Evolutionary conservation across 2,113 vertebrate genomes (phyloP).

Genomic region (Pseudorectes ferrugineus): DNA sequence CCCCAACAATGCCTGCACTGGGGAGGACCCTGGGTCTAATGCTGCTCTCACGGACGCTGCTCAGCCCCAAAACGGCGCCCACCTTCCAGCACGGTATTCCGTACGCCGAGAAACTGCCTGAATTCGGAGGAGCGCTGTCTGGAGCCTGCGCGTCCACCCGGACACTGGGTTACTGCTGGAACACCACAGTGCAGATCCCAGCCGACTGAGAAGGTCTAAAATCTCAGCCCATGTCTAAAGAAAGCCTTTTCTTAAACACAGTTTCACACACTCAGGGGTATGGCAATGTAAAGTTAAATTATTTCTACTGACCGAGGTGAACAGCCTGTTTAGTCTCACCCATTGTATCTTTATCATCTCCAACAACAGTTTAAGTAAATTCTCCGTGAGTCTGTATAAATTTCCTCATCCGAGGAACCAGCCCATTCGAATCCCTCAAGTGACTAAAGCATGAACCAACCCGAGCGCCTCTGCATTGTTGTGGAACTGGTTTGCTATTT

Average conservation of each 20-base stretch:
- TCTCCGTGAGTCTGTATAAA: neutral
- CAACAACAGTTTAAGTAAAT: constrained; percentile 9
- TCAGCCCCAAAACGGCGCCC: neutral
- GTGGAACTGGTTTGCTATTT: neutral
- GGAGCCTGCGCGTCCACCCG: neutral
- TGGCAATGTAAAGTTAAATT: constrained; percentile 37
- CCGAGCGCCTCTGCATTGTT: neutral
- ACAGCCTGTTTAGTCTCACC: neutral
- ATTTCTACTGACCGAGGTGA: constrained; percentile 22
- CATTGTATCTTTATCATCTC: constrained; percentile 11
- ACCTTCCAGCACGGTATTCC: neutral
- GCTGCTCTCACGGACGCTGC: neutral
- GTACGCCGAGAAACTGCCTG: neutral
- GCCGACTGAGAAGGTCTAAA: neutral
- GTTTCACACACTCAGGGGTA: neutral
- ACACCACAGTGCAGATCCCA: neutral
- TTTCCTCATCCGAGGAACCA: constrained; percentile 16
- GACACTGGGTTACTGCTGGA: neutral
- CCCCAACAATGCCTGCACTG: neutral
- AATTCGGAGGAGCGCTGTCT: rapidly evolving
- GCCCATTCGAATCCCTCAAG: constrained; percentile 28
- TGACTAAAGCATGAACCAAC: constrained; percentile 53
- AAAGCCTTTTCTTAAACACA: neutral
- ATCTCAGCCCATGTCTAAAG: neutral
- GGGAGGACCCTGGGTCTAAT: neutral